Percentiles rank a stretch among this genome's conserved stretches.
These are phyloP conservation scores for Microcebus ravelobensis DNA, from an alignment of 2,113 vertebrate species.

Conservation along the genomic window DNA sequence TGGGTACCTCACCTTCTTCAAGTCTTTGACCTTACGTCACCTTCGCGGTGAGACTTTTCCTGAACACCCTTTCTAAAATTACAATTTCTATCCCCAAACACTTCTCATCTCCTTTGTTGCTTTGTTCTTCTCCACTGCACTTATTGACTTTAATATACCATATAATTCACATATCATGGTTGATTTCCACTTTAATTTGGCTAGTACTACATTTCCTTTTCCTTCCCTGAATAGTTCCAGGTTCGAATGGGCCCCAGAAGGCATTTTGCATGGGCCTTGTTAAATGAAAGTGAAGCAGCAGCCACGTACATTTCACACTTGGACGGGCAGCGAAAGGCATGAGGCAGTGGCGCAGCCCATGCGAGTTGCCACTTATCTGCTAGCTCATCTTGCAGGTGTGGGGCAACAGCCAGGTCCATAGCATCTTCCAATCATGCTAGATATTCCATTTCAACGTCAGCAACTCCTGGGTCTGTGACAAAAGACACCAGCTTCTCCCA, in stretches of 20 bases:
- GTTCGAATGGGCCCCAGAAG: background rate
- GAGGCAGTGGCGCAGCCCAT: too few relatives aligned
- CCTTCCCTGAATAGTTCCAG: background rate
- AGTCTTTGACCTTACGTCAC: background rate
- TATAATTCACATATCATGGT: background rate
- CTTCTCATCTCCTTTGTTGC: background rate
- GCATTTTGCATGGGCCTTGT: background rate
- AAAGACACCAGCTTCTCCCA: background rate
- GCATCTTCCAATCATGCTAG: background rate
- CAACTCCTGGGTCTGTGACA: background rate
- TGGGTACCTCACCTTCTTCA: background rate
- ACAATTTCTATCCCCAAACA: background rate
- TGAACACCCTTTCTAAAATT: background rate
- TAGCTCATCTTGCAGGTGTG: background rate
- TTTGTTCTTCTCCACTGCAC: background rate
- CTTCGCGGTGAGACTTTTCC: background rate
- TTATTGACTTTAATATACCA: background rate
- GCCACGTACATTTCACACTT: background rate
- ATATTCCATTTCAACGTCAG: background rate
- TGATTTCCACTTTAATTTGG: background rate
- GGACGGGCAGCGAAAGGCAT: background rate
- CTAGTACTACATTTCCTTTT: background rate
- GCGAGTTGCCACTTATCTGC: background rate
- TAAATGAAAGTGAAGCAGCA: background rate
- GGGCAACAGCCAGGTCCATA: background rate